Base-by-base conservation (phyloP, 2,113 vertebrate genomes). In the Sylvilagus bachmani region DNA sequence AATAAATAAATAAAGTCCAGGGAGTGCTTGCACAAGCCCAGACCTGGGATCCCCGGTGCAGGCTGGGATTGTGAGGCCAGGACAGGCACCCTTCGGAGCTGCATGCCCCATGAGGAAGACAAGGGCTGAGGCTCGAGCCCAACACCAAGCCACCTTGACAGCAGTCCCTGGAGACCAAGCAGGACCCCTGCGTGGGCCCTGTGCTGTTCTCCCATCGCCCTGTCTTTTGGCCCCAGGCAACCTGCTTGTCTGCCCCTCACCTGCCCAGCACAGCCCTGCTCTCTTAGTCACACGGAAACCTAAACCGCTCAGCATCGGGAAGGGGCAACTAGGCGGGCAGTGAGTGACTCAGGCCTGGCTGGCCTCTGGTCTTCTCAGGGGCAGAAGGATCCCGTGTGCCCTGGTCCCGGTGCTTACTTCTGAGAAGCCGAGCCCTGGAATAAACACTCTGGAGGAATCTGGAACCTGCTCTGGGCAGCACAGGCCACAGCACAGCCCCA, bases 401-500 rank as follows among this genome's bases (percentile, higher is more conserved):
- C 4, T 6, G 49, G 64, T 66, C 71, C 25, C 9, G 17, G 67
- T 33, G 70, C 69, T 90, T 29, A 85, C 74, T 97, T 97, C 95
- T 24, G 2, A 94, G 95, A 94, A 96, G 61, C 10, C 21, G 51
- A 33, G 64, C 49, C 84, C 90, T 75, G 61, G 87, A 91, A 81
- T 69, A 49, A 91, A 85, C 69, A 49, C 55, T 83, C 81, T 16
- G n/a, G 92, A 80, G 88, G 90, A 95, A 93, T 77, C 16, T 93
- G 85, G 93, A 95, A 53, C 25, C n/a, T 3, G 53, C 71, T 78
- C 58, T 44, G 3, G 82, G 74, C 92, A 94, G 86, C 92, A 64
- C 1, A 95, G 81, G 82, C 93, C 94, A 66, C 94, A 97, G 83
- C 49, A 62, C 38, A 93, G 90, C 51, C 64, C 88, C 9, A 0